Evolutionary conservation across 2,888 invertebrate genomes (phyloP).

Genomic region (Parnassius glacialis): DNA sequence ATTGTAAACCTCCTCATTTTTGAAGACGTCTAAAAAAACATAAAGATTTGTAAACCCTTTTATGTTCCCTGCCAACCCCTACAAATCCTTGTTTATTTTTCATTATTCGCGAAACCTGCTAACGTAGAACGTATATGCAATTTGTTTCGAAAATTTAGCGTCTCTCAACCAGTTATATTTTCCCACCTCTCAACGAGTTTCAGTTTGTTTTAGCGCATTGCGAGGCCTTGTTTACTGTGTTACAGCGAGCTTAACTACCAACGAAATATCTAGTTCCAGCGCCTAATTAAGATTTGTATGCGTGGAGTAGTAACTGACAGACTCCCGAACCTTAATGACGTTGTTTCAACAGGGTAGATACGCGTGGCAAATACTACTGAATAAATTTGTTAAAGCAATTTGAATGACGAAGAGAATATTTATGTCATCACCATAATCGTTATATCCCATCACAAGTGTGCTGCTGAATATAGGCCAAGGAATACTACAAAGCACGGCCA

Average conservation of each 20-base stretch:
- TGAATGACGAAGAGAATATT: too few relatives aligned
- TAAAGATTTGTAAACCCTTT: constrained; percentile 4
- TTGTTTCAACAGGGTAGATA: too few relatives aligned
- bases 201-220: constrained; percentile 13
- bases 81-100: constrained; percentile 21
- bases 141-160: constrained; percentile 21
- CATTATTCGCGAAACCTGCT: constrained; percentile 10
- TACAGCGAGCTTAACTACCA: constrained; percentile 9
- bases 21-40: not conserved
- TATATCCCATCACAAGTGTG: too few relatives aligned
- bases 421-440: too few relatives aligned
- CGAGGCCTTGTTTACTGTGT: constrained; percentile 13
- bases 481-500: too few relatives aligned
- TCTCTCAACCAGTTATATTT: constrained; percentile 6
- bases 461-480: too few relatives aligned
- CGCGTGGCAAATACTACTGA: too few relatives aligned
- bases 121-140: constrained; percentile 12
- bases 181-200: constrained; percentile 3
- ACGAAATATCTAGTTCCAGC: constrained; percentile 4
- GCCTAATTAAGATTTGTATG: constrained; percentile 16
- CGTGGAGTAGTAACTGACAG: constrained; percentile 1
- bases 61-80: constrained; percentile 1
- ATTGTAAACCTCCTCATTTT: too few relatives aligned
- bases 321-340: constrained; percentile 12
- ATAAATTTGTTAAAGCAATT: too few relatives aligned